Conservation (phyloP, 2,888 invertebrate genomes). For the Philhelius pedissequus region DNA sequence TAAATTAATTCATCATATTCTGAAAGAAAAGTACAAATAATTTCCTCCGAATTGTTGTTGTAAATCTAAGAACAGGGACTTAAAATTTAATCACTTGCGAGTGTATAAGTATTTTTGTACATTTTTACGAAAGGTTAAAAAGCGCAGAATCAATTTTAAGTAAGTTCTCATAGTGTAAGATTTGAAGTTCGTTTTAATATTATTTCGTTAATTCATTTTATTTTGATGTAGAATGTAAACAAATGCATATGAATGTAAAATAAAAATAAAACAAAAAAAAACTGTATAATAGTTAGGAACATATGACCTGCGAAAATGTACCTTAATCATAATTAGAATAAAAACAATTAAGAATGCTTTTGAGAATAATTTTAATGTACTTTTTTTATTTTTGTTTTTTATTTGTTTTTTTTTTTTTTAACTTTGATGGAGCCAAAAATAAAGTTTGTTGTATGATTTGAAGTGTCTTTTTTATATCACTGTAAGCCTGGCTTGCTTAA, state of each 20-base stretch:
- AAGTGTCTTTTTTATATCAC: too few species aligned
- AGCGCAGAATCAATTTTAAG: constrained; percentile 6
- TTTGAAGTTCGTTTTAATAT: background rate
- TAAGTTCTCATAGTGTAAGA: constrained; percentile 48
- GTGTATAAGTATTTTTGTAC: constrained; percentile 61
- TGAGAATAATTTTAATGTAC: constrained; percentile 23
- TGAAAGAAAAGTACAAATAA: constrained; percentile 63
- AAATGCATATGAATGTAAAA: background rate
- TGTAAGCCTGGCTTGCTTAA: too few species aligned
- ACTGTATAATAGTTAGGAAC: constrained; percentile 37
- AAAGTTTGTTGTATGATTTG: constrained; percentile 24
- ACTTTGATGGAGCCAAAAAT: constrained; percentile 24
- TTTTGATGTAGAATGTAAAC: constrained; percentile 15
- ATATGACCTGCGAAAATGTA: constrained; percentile 64
- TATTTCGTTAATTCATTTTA: constrained; percentile 2
- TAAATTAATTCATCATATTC: constrained; percentile 33
- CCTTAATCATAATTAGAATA: constrained; percentile 57
- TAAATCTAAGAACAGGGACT: constrained; percentile 26
- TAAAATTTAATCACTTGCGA: constrained; percentile 26
- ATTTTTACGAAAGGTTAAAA: constrained; percentile 43
- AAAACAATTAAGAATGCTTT: constrained; percentile 38
- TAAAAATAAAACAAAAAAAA: constrained; percentile 8
- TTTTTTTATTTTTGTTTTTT: constrained; percentile 13
- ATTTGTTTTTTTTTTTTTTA: constrained; percentile 9
- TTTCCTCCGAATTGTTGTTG: constrained; percentile 59